A percentile compares a stretch with the other conserved stretches of the same genome.
These are phyloP conservation scores for Hipposideros larvatus DNA, from an alignment of 2,797 vertebrate species.

Conservation along the genomic window DNA sequence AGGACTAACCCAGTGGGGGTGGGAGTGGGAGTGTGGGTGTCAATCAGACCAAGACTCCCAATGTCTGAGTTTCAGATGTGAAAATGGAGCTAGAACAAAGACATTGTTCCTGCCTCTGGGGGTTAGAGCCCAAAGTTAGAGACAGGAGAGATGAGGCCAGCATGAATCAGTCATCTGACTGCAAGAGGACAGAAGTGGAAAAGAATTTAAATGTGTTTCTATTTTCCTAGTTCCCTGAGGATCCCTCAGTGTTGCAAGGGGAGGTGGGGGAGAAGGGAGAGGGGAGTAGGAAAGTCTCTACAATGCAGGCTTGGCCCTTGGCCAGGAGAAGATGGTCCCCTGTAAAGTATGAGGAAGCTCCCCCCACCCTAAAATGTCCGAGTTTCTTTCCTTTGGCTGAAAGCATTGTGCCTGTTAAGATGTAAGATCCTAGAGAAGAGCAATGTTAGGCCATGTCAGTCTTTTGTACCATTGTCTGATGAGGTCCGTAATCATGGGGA, in stretches of 20 bases:
- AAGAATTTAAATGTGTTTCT: conserved; percentile 78
- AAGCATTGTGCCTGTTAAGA: conserved; percentile 6
- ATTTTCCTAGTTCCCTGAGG: conserved; percentile 73
- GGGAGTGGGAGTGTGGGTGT: too few species aligned
- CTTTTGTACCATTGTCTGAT: not conserved
- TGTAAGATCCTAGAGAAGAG: conserved; percentile 2
- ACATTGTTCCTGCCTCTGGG: not conserved
- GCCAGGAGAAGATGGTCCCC: not conserved
- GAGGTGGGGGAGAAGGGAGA: not conserved
- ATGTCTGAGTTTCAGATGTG: not conserved
- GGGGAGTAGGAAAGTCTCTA: not conserved
- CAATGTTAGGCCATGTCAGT: not conserved
- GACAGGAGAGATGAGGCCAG: not conserved
- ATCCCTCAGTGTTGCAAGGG: conserved; percentile 26
- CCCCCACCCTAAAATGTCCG: conserved; percentile 5
- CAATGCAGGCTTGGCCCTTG: not conserved
- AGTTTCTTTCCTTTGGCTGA: not conserved
- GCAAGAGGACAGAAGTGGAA: conserved; percentile 39
- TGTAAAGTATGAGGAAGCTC: not conserved
- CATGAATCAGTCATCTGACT: conserved; percentile 72
- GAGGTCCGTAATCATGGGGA: not conserved
- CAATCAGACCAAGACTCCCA: not conserved
- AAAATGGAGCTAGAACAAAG: conserved; percentile 18
- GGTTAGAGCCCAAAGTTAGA: conserved; percentile 47
- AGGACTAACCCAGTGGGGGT: not conserved